Percentiles rank a stretch among this genome's conserved stretches.
These are phyloP conservation scores for Diadromus collaris DNA, from an alignment of 2,888 invertebrate species.

Conservation along the genomic window DNA sequence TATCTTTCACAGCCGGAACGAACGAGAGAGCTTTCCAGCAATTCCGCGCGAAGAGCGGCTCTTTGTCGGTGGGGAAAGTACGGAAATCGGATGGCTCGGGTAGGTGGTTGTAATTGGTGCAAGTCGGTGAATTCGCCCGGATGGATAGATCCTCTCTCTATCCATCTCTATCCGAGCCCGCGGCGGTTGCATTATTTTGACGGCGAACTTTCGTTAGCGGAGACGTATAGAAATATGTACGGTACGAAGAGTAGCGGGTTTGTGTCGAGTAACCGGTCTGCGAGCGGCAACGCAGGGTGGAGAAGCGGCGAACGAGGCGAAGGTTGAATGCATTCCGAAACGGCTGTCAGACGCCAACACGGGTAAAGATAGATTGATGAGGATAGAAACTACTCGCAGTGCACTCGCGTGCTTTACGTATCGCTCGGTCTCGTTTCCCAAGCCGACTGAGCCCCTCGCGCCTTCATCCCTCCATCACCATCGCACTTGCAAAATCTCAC, in stretches of 20 bases:
- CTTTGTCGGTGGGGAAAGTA: conserved; percentile 13
- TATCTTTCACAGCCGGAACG: conserved; percentile 18
- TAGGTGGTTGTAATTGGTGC: conserved; percentile 64
- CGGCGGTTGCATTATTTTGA: not conserved
- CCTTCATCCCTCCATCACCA: conserved; percentile 61
- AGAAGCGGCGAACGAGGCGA: conserved; percentile 52
- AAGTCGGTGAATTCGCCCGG: not conserved
- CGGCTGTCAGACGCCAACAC: conserved; percentile 75
- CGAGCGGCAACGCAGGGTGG: conserved; percentile 55
- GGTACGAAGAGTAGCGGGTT: not conserved
- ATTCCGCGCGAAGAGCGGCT: conserved; percentile 3
- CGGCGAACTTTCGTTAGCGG: not conserved
- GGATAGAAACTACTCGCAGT: conserved; percentile 60
- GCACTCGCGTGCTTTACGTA: conserved; percentile 74
- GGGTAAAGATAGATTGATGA: conserved; percentile 77
- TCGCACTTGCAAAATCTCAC: conserved; percentile 29
- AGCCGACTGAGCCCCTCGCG: conserved; percentile 2
- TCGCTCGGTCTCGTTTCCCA: conserved; percentile 57
- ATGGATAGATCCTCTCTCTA: not conserved
- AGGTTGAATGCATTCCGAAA: conserved; percentile 76
- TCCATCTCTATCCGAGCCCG: conserved; percentile 53
- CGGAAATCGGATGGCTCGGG: conserved; percentile 28
- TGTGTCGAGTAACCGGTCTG: conserved; percentile 62
- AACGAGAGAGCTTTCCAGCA: conserved; percentile 2
- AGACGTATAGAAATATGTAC: not conserved